These are phyloP conservation scores for Drosophila mayri DNA, from an alignment of 1,140 invertebrate genomes.

Conservation along the genomic window DNA sequence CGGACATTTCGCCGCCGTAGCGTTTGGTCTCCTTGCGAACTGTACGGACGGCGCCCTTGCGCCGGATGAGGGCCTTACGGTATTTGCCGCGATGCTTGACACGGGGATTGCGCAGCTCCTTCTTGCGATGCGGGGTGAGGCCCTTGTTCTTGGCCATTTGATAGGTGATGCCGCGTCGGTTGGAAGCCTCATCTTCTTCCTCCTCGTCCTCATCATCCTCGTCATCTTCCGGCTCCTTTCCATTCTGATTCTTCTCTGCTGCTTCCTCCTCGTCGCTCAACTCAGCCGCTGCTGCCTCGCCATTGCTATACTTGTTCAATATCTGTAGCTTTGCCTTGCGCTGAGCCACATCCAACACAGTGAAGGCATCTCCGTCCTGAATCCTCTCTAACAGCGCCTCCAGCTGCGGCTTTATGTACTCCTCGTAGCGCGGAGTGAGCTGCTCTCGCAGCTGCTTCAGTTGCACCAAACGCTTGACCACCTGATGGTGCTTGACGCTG, in stretches of 20 bases:
- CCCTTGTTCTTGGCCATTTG: constrained; percentile 98
- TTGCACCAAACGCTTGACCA: constrained; percentile 92
- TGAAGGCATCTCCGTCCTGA: constrained; percentile 85
- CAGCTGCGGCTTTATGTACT: constrained; percentile 87
- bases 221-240: neutral
- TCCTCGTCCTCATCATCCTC: constrained; percentile 37
- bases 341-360: constrained; percentile 75
- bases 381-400: constrained; percentile 86
- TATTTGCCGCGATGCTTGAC: constrained; percentile 97
- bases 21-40: constrained; percentile 91
- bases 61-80: constrained; percentile 94
- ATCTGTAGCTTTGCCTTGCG: constrained; percentile 76
- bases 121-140: constrained; percentile 94
- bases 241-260: neutral
- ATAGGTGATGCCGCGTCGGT: constrained; percentile 94
- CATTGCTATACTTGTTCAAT: constrained; percentile 71
- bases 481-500: constrained; percentile 92
- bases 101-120: constrained; percentile 96
- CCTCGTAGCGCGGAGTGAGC: constrained; percentile 86
- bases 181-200: constrained; percentile 64
- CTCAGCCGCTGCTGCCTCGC: constrained; percentile 16
- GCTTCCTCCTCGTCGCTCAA: neutral
- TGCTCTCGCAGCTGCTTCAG: constrained; percentile 91
- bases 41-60: constrained; percentile 94
- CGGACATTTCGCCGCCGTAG: constrained; percentile 96